A percentile compares a stretch with the other conserved stretches of the same genome.
Evolutionary conservation across 2,113 vertebrate species (phyloP).

Genomic region (Hyperoodon ampullatus): DNA sequence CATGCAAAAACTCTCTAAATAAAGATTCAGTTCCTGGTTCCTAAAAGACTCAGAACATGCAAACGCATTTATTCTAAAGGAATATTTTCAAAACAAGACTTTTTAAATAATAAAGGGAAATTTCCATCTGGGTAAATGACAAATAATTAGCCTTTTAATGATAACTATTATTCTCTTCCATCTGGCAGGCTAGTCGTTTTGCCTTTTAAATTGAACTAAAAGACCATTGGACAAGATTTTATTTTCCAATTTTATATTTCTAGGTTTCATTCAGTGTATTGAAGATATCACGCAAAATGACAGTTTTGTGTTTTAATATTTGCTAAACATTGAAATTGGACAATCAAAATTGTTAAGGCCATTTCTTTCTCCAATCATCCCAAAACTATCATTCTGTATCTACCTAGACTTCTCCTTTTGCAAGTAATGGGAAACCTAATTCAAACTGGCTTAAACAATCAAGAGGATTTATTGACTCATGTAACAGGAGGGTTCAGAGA

Average conservation of each 20-base stretch:
- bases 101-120: constrained; percentile 50
- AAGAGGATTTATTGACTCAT: neutral
- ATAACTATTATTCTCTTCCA: constrained; percentile 28
- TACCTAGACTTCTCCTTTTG: neutral
- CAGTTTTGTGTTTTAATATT: constrained; percentile 25
- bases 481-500: neutral
- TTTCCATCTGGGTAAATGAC: constrained; percentile 44
- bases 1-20: constrained; percentile 38
- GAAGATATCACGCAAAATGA: constrained; percentile 14
- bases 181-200: constrained; percentile 54
- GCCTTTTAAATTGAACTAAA: constrained; percentile 54
- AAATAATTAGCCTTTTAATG: constrained; percentile 54
- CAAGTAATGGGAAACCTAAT: neutral
- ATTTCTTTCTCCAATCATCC: neutral
- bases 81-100: constrained; percentile 48
- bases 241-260: constrained; percentile 4
- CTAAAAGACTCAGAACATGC: constrained; percentile 8
- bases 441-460: constrained; percentile 38
- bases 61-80: constrained; percentile 45
- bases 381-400: neutral
- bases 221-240: constrained; percentile 8
- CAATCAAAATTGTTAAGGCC: constrained; percentile 27
- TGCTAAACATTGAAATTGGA: constrained; percentile 50
- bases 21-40: constrained; percentile 21
- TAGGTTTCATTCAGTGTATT: constrained; percentile 23